Evolutionary conservation across 2,113 vertebrate species (phyloP).

Genomic region (Takifugu bimaculatus): DNA sequence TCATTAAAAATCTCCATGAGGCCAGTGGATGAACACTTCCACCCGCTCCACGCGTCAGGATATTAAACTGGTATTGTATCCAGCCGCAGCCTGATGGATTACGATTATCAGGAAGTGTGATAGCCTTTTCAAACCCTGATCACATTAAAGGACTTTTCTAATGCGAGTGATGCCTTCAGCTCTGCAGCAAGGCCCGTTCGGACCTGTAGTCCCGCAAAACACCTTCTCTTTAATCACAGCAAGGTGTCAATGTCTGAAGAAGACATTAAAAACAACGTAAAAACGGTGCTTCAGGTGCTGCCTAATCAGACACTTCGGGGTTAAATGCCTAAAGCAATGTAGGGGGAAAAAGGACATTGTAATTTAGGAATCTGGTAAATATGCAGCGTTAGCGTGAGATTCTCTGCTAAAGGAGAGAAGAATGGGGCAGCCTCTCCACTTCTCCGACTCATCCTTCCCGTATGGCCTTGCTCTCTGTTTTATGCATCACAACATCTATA

Average conservation of each 20-base stretch:
- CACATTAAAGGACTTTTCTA: constrained; percentile 20
- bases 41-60: constrained; percentile 3
- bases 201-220: background rate
- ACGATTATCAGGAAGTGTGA: constrained; percentile 21
- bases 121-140: constrained; percentile 10
- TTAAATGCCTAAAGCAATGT: too few species aligned
- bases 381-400: background rate
- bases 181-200: constrained; percentile 17
- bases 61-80: constrained; percentile 31
- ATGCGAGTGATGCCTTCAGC: constrained; percentile 6
- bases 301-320: too few species aligned
- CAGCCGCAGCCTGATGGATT: constrained; percentile 25
- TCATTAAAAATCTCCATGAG: constrained; percentile 42
- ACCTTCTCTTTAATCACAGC: too few species aligned
- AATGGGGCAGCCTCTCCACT: background rate
- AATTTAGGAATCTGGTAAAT: too few species aligned
- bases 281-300: too few species aligned
- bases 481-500: constrained; percentile 30
- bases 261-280: too few species aligned
- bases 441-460: constrained; percentile 6
- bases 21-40: constrained; percentile 16
- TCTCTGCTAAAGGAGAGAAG: background rate
- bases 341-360: too few species aligned
- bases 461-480: constrained; percentile 23
- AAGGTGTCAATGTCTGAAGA: too few species aligned